Evolutionary conservation across 2,113 vertebrate genomes (phyloP), one percentile per base, ranked within the genome.

Genomic region (Tragelaphus scriptus): DNA sequence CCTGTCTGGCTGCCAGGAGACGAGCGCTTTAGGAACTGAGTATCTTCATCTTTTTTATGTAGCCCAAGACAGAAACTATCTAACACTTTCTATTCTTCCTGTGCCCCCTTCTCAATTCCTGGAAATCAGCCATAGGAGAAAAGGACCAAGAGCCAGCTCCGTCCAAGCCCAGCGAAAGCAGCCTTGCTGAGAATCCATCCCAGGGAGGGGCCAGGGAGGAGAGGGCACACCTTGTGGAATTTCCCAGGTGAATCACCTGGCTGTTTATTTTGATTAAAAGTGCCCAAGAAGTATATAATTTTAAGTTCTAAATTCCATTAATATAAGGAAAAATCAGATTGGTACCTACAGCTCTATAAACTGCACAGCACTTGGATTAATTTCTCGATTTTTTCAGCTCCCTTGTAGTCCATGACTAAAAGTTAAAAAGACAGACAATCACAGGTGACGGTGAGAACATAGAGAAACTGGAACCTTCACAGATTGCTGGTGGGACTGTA

Each of bases 161-260:
- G 30, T 61, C 56, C 53, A n/a, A 32, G 80, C 47, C 19, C 15
- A 3, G 2, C 0, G 3, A n/a, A 25, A 40, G 49, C 5, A n/a
- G 77, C 47, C 71, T 55, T 2, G 40, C n/a, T 17, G 5, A 84
- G 90, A 92, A 56, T 85, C 28, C 32, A 49, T 2, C 25, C 15
- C 91, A 80, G 90, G 87, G 84, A 30, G 63, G 90, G 56, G 65
- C 11, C 17, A 10, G 55, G 58, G 25, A 80, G 58, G 59, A 82
- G 11, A 79, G 36, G 61, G 63, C 36, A 68, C 15, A 84, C 28
- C 84, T 65, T 19, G 25, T 10, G 65, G 65, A 71, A 96, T 90
- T 91, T 40, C 86, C 92, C 89, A 87, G 91, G 55, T 96, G 92
- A 96, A 59, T 94, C 94, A 96, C 49, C 63, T 82, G 71, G n/a